Evolutionary conservation across 2,888 invertebrate species (phyloP), one percentile per base, ranked within the genome.

Genomic region (Drosophila eohydei): DNA sequence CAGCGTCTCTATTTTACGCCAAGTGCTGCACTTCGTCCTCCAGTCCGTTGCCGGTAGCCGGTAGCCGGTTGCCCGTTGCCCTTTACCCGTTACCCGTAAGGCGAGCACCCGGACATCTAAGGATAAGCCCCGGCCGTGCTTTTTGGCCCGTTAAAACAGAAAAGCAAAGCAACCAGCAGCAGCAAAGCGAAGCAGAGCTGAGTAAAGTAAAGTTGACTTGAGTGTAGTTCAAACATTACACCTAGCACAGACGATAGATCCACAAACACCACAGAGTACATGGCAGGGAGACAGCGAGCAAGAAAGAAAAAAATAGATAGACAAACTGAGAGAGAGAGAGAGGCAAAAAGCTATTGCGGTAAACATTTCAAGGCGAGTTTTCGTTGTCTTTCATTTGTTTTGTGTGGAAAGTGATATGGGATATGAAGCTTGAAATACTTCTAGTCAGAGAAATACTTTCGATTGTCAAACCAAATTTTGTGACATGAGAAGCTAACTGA

Each of bases 221-320:
- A 90, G 90, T 90, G 90, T 80, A 90, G 90, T 87, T 90, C 83
- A 90, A 90, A 90, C 82, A 90, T 90, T 73, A 90, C 90, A 90
- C 90, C 90, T 87, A 78, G 54, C 16, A n/a, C 57, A 57, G 55
- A 38, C 57, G 28, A 32, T 36, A 63, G 60, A 44, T 9, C 41
- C 32, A 26, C 54, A 60, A n/a, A 41, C 54, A 41, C 54, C 30
- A 32, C 43, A 71, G 21, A 55, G 41, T 41, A 63, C 44, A 63
- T 63, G 63, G 63, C 46, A 57, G 50, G 43, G 43, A 41, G 6
- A 21, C 21, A 21, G 21, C 21, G 21, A n/a, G 21, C 1, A 21
- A 21, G 21, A 21, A 21, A 21, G 21, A 21, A 21, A 21, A 21
- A 21, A 21, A 21, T 21, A 21, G 21, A 28, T 26, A 26, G 28